phyloP scores from a whole-genome alignment of 2,113 vertebrate species.

The Nibea coibor region DNA sequence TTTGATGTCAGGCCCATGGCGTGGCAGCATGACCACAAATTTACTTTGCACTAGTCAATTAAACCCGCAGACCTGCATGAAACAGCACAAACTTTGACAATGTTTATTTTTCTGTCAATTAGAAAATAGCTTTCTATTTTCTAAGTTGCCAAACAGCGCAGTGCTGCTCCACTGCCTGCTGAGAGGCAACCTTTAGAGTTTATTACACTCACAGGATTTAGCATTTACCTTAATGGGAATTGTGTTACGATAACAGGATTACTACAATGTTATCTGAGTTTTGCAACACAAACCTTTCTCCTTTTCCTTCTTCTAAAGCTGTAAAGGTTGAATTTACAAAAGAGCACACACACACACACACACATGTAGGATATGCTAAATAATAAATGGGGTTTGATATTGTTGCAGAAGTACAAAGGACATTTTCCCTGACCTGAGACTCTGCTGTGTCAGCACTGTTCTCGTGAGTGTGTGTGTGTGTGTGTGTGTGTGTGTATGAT shows the following conservation, averaged over 20 bases:
- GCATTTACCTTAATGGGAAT: constrained; percentile 43
- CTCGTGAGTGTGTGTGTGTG: constrained; percentile 12
- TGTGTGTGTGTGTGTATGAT: not conserved
- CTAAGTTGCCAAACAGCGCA: not conserved
- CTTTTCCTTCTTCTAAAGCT: not conserved
- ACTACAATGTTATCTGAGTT: constrained; percentile 17
- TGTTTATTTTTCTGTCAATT: not conserved
- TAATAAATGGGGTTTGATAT: constrained; percentile 56
- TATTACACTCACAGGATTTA: constrained; percentile 28
- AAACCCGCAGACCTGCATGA: not conserved
- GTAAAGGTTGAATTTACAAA: constrained; percentile 1
- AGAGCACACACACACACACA: constrained; percentile 12
- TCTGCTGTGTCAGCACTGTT: constrained; percentile 59
- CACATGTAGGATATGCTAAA: constrained; percentile 33
- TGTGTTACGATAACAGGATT: constrained; percentile 42
- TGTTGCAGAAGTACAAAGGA: constrained; percentile 53
- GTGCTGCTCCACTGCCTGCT: constrained; percentile 2
- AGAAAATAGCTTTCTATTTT: not conserved
- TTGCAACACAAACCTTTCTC: not conserved
- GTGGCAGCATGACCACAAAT: not conserved
- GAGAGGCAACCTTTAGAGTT: constrained; percentile 26
- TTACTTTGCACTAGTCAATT: not conserved
- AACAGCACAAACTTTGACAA: constrained; percentile 10
- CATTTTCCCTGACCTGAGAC: constrained; percentile 59
- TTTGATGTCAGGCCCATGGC: not conserved